Evolutionary conservation across 2,888 invertebrate genomes (phyloP).

Genomic region (Rhodophaea formosa): DNA sequence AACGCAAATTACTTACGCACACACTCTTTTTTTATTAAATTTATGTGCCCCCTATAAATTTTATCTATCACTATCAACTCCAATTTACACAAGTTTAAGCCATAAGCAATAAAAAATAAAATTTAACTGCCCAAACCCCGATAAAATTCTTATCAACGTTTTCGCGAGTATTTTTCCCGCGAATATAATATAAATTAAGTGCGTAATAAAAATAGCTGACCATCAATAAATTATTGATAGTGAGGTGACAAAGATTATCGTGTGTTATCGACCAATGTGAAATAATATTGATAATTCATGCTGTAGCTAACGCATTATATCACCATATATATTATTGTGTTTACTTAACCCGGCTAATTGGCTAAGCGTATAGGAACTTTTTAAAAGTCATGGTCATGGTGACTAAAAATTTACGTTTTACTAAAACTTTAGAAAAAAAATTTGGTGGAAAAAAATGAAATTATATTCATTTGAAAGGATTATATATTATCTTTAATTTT

Average conservation of each 20-base stretch:
- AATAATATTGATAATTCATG: conserved; percentile 1
- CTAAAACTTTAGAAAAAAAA: too few species aligned
- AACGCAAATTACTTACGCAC: too few species aligned
- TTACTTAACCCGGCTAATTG: not conserved
- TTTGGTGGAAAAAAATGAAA: too few species aligned
- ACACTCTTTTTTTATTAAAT: not conserved
- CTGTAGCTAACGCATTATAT: not conserved
- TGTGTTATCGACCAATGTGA: not conserved
- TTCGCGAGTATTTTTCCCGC: not conserved
- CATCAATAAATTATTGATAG: conserved; percentile 3
- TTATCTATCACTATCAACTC: too few species aligned
- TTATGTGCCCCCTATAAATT: not conserved
- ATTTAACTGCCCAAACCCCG: not conserved
- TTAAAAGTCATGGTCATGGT: too few species aligned
- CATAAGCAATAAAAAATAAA: not conserved
- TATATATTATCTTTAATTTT: too few species aligned
- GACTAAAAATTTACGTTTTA: too few species aligned
- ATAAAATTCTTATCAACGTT: not conserved
- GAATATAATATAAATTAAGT: not conserved
- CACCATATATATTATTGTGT: not conserved
- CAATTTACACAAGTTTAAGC: not conserved
- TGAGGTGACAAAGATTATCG: conserved; percentile 10
- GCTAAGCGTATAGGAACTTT: not conserved
- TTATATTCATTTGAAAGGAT: too few species aligned
- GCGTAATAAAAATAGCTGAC: conserved; percentile 1